Evolutionary conservation across 35 echinoderm and acorn worm genomes (phyloP).

Genomic region (Patiria miniata): DNA sequence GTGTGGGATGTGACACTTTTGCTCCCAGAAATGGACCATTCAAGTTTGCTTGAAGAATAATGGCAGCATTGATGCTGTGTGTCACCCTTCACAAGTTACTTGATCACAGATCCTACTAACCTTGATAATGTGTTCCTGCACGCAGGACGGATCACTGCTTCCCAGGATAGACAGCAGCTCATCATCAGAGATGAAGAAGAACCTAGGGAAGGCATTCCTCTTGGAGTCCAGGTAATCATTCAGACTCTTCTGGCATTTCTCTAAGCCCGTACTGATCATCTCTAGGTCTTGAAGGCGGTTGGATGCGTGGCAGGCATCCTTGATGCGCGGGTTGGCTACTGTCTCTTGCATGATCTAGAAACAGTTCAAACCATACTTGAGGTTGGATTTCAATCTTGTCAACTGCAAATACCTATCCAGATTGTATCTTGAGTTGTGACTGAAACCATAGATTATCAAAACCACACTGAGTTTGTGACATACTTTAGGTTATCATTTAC

Average conservation of each 20-base stretch:
- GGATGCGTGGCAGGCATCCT: slow-evolving; percentile 86
- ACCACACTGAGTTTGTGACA: no score
- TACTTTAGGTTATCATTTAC: no score
- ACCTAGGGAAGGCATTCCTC: slow-evolving; percentile 97
- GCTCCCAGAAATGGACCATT: no score
- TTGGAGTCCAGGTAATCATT: slow-evolving; percentile 99
- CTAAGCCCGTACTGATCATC: slow-evolving; percentile 93
- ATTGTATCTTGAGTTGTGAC: no score
- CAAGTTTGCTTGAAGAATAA: no score
- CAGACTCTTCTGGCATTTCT: slow-evolving; percentile 99
- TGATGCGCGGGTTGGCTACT: slow-evolving; percentile 84
- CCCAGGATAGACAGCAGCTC: slow-evolving; percentile 96
- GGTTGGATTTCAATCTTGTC: not conserved
- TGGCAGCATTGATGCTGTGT: no score
- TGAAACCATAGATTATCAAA: no score
- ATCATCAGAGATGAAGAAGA: slow-evolving; percentile 99
- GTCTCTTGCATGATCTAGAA: slow-evolving; percentile 97
- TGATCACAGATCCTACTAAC: slow-evolving; percentile 20
- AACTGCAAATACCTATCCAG: no score
- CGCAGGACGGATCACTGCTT: slow-evolving; percentile 95
- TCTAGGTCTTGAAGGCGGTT: slow-evolving; percentile 95
- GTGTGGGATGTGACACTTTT: no score
- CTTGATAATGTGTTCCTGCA: slow-evolving; percentile 99
- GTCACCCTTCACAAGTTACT: no score
- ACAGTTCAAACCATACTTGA: not conserved